Evolutionary conservation across 2,888 invertebrate species (phyloP).

Genomic region (Oxystoma pomonae): DNA sequence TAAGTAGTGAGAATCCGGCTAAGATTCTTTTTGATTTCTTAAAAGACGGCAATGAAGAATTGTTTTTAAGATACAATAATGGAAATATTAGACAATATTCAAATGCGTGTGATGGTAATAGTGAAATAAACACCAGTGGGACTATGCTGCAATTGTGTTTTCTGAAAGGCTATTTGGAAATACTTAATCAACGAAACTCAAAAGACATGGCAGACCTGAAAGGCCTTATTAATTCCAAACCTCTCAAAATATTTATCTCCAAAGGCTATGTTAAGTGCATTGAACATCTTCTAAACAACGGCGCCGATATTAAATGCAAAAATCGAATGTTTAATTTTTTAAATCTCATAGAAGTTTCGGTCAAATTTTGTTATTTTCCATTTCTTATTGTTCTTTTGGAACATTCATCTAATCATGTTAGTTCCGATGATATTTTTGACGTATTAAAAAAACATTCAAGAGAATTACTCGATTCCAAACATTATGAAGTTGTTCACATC

Average conservation of each 20-base stretch:
- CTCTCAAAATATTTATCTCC: slow-evolving; percentile 27
- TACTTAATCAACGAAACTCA: slow-evolving; percentile 14
- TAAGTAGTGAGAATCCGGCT: slow-evolving; percentile 18
- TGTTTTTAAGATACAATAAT: slow-evolving; percentile 28
- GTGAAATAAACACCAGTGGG: slow-evolving; percentile 22
- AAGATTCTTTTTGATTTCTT: slow-evolving; percentile 28
- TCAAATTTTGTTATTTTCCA: slow-evolving; percentile 30
- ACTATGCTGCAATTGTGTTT: slow-evolving; percentile 33
- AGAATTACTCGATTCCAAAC: slow-evolving; percentile 10
- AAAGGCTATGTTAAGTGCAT: slow-evolving; percentile 29
- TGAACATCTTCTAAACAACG: slow-evolving; percentile 29
- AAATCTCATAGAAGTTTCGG: slow-evolving; percentile 27
- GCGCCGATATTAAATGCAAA: slow-evolving; percentile 25
- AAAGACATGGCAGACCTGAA: slow-evolving; percentile 10
- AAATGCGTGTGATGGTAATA: slow-evolving; percentile 24
- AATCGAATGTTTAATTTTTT: slow-evolving; percentile 23
- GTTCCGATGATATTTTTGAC: slow-evolving; percentile 21
- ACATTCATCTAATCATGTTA: slow-evolving; percentile 23
- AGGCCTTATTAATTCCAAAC: slow-evolving; percentile 26
- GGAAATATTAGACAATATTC: slow-evolving; percentile 26
- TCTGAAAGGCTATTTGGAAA: slow-evolving; percentile 29
- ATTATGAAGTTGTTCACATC: slow-evolving; percentile 23
- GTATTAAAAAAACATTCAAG: slow-evolving; percentile 20
- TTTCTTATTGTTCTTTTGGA: slow-evolving; percentile 29
- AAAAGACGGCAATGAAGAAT: slow-evolving; percentile 29